Conservation (phyloP, 2,888 invertebrate genomes). For the Catonia carolina region DNA sequence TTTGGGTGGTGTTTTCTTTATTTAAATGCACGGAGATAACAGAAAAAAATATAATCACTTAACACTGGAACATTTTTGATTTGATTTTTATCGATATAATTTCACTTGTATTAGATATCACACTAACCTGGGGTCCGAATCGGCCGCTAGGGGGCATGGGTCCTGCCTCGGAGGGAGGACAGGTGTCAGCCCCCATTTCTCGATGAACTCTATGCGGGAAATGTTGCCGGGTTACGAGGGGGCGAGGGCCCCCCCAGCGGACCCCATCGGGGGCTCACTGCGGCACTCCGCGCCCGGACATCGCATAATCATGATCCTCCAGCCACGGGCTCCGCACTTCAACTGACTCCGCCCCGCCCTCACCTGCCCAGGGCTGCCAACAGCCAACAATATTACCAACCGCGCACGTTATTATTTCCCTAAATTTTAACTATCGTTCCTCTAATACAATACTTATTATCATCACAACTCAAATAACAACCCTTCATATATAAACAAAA, state of each 20-base stretch:
- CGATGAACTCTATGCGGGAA: conserved; percentile 96
- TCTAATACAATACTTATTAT: too few relatives aligned
- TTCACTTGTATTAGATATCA: too few relatives aligned
- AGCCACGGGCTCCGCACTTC: conserved; percentile 13
- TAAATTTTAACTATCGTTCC: too few relatives aligned
- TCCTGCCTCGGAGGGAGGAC: conserved; percentile 95
- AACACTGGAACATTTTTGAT: too few relatives aligned
- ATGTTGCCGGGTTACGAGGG: conserved; percentile 59
- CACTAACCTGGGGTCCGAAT: conserved; percentile 64
- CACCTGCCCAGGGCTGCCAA: conserved; percentile 9
- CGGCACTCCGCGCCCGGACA: conserved; percentile 3
- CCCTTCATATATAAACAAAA: too few relatives aligned
- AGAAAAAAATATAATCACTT: too few relatives aligned
- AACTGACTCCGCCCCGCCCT: conserved; percentile 19
- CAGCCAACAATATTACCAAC: too few relatives aligned
- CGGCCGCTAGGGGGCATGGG: conserved; percentile 71
- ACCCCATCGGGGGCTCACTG: conserved; percentile 40
- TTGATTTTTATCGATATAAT: too few relatives aligned
- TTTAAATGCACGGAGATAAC: too few relatives aligned
- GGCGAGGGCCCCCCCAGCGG: conserved; percentile 45
- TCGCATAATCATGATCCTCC: conserved; percentile 1
- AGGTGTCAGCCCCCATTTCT: conserved; percentile 98
- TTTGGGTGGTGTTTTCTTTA: too few relatives aligned
- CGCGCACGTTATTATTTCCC: too few relatives aligned
- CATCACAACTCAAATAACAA: too few relatives aligned